These are phyloP conservation scores for Prinia subflava DNA, from an alignment of 2,113 vertebrate genomes.

Conservation along the genomic window DNA sequence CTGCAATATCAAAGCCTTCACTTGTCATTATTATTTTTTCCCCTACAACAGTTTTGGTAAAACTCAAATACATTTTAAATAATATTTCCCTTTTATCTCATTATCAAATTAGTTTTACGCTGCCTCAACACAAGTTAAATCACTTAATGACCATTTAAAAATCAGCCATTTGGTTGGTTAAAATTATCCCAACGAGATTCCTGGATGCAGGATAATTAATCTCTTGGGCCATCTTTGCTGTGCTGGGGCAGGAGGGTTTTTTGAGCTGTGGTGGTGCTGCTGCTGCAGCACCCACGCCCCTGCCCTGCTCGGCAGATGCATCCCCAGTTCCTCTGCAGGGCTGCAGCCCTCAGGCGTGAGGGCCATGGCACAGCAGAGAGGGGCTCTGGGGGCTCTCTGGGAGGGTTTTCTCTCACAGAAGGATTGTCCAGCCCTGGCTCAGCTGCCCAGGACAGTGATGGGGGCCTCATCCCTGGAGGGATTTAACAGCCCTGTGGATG, in stretches of 20 bases:
- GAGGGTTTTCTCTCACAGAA: neutral
- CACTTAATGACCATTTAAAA: neutral
- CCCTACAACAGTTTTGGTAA: neutral
- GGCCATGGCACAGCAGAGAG: rapidly evolving
- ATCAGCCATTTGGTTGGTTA: neutral
- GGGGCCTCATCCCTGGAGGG: neutral
- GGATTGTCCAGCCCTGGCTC: neutral
- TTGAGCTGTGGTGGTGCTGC: neutral
- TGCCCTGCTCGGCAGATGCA: neutral
- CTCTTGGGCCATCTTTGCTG: neutral
- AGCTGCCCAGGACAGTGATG: neutral
- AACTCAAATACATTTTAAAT: neutral
- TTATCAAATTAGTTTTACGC: neutral
- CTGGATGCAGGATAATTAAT: neutral
- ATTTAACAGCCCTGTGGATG: neutral
- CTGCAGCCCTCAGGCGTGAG: rapidly evolving
- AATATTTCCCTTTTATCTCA: neutral
- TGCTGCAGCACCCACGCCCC: neutral
- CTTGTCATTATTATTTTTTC: neutral
- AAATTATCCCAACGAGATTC: neutral
- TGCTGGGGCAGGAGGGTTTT: neutral
- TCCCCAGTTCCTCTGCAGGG: neutral
- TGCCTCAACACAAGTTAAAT: neutral
- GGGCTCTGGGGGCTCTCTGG: neutral
- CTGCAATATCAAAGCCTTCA: neutral